Base-by-base conservation (phyloP, 2,888 invertebrate species). In the Tromatobia lineatoria region DNA sequence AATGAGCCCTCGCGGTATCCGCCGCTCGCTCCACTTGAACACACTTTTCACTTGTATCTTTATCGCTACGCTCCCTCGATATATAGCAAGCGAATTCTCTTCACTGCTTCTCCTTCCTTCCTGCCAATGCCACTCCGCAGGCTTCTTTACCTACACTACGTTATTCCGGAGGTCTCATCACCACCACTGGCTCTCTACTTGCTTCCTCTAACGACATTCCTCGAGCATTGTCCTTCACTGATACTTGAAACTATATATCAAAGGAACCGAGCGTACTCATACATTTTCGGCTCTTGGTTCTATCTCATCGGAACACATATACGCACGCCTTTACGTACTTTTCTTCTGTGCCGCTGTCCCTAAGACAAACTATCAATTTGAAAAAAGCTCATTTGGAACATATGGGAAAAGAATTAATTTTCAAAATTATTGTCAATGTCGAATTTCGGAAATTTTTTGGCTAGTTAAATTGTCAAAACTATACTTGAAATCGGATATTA, bases 1-100 rank as follows among this genome's bases (percentile, higher is more conserved):
- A 84, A 84, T 84, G 84, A 84, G 84, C 84, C 80, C 78, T 84
- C 69, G 77, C 84, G 64, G 74, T 64, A 34, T 47, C 45, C 15
- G 25, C 50, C 59, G 15, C 74, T 61, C 50, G 13, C 75, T 66
- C 66, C 54, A 76, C 73, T 73, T 29, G 73, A 76, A 76, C 54
- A 77, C 77, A 69, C 54, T 67, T 76, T 76, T 67, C 76, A 23
- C 77, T 69, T 77, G 77, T 77, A 77, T 67, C 77, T 77, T 69
- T 25, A 45, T 69, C 59, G 77, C 57, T 47, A 34, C 34, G 34
- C n/a, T 69, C 67, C 47, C 54, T 8, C 67, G 77, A 29, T 69
- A 67, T 45, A 42, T 29, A 61, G 34, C n/a, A 61, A 61, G 34
- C n/a, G 25, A 67, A 42, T 38, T 59, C 57, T 77, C 77, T 45